Conservation (phyloP, 2,888 invertebrate species). For the Lasioglossum calceatum region DNA sequence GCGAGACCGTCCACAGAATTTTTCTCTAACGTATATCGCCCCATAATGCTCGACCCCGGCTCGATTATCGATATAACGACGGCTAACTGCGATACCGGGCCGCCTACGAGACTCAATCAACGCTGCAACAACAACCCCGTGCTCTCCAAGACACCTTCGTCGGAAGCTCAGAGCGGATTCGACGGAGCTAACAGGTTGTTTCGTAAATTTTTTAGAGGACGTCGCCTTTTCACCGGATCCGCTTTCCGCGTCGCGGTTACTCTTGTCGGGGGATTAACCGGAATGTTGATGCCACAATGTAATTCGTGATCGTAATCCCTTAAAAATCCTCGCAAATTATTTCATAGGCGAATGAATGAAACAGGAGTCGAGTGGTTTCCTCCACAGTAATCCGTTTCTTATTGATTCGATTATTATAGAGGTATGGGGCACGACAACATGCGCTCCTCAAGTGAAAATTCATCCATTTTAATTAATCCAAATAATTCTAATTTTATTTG, state of each 20-base stretch:
- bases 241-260: not conserved
- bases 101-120: slow-evolving; percentile 7
- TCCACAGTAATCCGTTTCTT: not conserved
- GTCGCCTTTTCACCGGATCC: not conserved
- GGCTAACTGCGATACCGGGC: not conserved
- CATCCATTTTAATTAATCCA: not conserved
- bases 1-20: slow-evolving; percentile 11
- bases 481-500: not conserved
- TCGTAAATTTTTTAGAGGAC: not conserved
- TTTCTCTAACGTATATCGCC: slow-evolving; percentile 17
- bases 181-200: slow-evolving; percentile 1
- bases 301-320: not conserved
- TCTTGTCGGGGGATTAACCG: not conserved
- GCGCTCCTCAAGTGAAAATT: not conserved
- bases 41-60: not conserved
- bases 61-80: slow-evolving; percentile 4
- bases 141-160: not conserved
- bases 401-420: no score
- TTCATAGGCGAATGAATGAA: not conserved
- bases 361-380: not conserved
- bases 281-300: not conserved
- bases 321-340: not conserved
- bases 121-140: not conserved
- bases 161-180: not conserved
- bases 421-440: no score